Evolutionary conservation across 2,797 vertebrate species (phyloP).

Genomic region (Gymnothorax reevesii): DNA sequence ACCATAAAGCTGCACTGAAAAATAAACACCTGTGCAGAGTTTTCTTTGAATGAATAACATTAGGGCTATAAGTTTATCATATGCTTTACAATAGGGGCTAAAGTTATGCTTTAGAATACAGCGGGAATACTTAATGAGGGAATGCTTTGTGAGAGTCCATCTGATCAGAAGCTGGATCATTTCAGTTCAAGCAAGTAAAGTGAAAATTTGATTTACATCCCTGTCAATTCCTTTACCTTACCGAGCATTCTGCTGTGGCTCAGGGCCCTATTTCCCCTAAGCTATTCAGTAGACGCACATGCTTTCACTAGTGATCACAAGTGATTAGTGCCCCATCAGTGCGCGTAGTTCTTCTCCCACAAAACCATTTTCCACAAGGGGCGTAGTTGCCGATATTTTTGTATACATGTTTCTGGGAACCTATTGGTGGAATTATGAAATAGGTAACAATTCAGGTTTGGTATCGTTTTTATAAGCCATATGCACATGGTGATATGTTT

Average conservation of each 20-base stretch:
- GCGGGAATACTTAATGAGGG: background rate
- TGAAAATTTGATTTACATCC: conserved; percentile 5
- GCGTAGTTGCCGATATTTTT: too few species aligned
- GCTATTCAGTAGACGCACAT: too few species aligned
- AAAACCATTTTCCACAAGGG: too few species aligned
- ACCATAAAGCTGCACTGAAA: background rate
- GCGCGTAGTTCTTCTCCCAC: too few species aligned
- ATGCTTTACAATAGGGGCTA: background rate
- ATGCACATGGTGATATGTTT: too few species aligned
- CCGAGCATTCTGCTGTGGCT: background rate
- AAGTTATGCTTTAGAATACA: background rate
- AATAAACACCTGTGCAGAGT: background rate
- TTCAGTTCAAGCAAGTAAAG: background rate
- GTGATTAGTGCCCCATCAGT: too few species aligned
- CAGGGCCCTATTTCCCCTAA: background rate
- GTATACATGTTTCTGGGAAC: too few species aligned
- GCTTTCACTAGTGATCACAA: too few species aligned
- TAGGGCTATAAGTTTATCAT: background rate
- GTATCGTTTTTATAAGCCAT: too few species aligned
- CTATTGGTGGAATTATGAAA: too few species aligned
- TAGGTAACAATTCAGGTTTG: too few species aligned
- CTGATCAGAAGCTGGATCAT: background rate
- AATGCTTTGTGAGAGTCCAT: background rate
- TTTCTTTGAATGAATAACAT: background rate
- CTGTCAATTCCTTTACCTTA: conserved; percentile 16